These are phyloP conservation scores for Baccha elongata DNA, from an alignment of 2,888 invertebrate genomes.

Conservation along the genomic window DNA sequence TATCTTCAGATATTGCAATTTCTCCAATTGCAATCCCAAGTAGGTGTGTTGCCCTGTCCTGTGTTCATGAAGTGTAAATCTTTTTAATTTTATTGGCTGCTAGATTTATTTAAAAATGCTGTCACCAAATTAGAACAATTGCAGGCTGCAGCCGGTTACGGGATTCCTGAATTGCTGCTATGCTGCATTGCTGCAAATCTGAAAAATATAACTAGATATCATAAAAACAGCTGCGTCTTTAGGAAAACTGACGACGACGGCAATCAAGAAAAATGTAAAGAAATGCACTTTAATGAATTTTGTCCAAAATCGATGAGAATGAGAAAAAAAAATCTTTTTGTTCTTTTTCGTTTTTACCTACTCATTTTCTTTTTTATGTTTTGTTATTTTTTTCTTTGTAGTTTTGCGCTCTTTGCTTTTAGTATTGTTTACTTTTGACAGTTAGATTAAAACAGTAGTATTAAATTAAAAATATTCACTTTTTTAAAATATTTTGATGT, in stretches of 20 bases:
- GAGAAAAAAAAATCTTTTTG: conserved; percentile 41
- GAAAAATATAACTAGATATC: conserved; percentile 1
- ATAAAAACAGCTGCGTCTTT: conserved; percentile 54
- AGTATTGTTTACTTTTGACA: conserved; percentile 63
- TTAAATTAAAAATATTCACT: background rate
- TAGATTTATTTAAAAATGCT: conserved; percentile 35
- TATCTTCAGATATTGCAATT: conserved; percentile 46
- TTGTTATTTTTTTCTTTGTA: conserved; percentile 40
- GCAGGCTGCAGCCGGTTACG: conserved; percentile 51
- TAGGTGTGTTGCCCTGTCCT: conserved; percentile 1
- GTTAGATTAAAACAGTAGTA: conserved; percentile 56
- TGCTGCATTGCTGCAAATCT: too few species aligned
- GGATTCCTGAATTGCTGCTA: conserved; percentile 14
- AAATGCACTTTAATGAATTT: conserved; percentile 58
- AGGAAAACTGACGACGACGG: background rate
- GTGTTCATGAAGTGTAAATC: background rate
- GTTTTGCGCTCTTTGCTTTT: conserved; percentile 56
- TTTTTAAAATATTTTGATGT: conserved; percentile 5
- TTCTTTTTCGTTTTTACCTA: background rate
- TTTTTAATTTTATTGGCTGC: background rate
- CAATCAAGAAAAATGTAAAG: conserved; percentile 20
- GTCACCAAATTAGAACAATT: conserved; percentile 24
- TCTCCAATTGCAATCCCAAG: conserved; percentile 28
- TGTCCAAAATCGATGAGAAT: conserved; percentile 72
- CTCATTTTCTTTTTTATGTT: conserved; percentile 18